Base-by-base conservation (phyloP, 2,797 vertebrate genomes). In the Rhinoraja longicauda region DNA sequence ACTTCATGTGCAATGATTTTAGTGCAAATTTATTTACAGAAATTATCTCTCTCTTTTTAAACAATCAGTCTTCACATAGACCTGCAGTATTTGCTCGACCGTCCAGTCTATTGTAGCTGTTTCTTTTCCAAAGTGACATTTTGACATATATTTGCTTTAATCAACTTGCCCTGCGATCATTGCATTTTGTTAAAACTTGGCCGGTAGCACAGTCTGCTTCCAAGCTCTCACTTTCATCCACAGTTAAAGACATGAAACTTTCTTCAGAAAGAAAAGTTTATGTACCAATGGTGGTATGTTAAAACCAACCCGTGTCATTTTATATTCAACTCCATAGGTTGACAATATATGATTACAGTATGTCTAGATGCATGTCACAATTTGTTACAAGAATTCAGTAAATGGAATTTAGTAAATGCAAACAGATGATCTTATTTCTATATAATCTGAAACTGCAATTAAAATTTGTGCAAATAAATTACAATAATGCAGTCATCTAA, bases 371-470 rank as follows among this genome's bases (percentile, higher is more conserved):
- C 32, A 62, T 32, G 59, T 64, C 32, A 62, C n/a, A 19, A 88
- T 88, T 67, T 88, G 84, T 19, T 64, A 88, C 36, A 17, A n/a
- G 32, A 88, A 64, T 88, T 64, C n/a, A 64, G 59, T 64, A 88
- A 88, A 32, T 0, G 29, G 17, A 6, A 32, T 88, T 88, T 64
- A 88, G 82, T 67, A 88, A 88, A 32, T 36, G 13, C 6, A 64
- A 88, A 64, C 81, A 62, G 17, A 88, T 32, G 0, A 15, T 19
- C 17, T 36, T 88, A 62, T 64, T 88, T 88, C 29, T n/a, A 67
- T 88, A 64, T 88, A 64, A 59, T 36, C 17, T 88, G 21, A n/a
- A 88, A 32, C 1, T 32, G n/a, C 59, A 59, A 64, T 64, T 13
- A 19, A 72, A 67, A 67, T 67, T 67, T 12, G 64, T 32, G 59